Base-by-base conservation (phyloP, 2,888 invertebrate species). In the Limnephilus marmoratus region DNA sequence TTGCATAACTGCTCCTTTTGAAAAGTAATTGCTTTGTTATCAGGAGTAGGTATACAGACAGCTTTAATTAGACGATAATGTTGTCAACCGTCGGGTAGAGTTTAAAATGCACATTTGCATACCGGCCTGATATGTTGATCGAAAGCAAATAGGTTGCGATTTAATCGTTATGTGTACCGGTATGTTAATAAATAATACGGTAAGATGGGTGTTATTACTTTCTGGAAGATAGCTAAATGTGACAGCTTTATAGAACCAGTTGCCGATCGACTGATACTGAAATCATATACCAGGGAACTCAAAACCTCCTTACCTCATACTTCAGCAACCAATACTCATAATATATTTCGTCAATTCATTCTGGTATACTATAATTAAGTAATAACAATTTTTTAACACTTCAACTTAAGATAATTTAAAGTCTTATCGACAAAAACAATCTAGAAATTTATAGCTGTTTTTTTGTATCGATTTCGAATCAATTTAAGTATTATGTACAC, bases 71-170 rank as follows among this genome's bases (percentile, higher is more conserved):
- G 18, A 18, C 53, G 83, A 83, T 34, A 83, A 83, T 24, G 31
- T 34, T 83, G 83, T 83, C 83, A 83, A 18, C 34, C 18, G 83
- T 18, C 83, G 9, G 12, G 83, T 83, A 83, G 31, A 83, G 31
- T 83, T 34, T 37, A 83, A 31, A 83, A 83, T 83, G 83, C 18
- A 68, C 18, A 85, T 85, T n/a, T 41, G 18, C n/a, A 85, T 41
- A 85, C 45, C 85, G 85, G 85, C 41, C 41, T n/a, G 85, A 41
- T 41, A 85, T 13, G 85, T 85, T 85, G 85, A 45, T 85, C 45
- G 85, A 85, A 85, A 85, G 85, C 41, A 85, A 85, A 85, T 85
- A n/a, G 85, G 41, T 85, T n/a, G 85, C 85, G 41, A 85, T n/a
- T 85, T 41, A 45, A 68, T 68, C 53, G 53, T 68, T 18, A 68